Evolutionary conservation across 2,113 vertebrate genomes (phyloP).

Genomic region (Ctenodactylus gundi): DNA sequence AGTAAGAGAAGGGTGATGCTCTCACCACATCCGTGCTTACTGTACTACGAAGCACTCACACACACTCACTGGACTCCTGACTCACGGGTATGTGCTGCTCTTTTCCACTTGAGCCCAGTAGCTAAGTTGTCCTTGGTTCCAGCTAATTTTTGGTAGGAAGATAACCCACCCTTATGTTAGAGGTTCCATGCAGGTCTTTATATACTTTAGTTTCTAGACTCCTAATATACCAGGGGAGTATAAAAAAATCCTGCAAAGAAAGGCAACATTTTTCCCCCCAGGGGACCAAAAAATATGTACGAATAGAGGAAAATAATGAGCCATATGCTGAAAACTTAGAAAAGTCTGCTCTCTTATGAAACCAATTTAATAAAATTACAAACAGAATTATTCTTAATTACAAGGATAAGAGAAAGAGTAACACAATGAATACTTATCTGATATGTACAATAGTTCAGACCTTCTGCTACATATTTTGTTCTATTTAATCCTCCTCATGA

Average conservation of each 20-base stretch:
- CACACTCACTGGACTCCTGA: rapidly evolving
- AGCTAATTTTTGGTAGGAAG: not conserved
- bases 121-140: not conserved
- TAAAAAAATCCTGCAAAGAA: not conserved
- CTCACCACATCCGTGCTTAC: rapidly evolving
- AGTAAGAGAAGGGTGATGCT: not conserved
- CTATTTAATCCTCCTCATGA: not conserved
- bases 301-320: not conserved
- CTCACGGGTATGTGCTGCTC: not conserved
- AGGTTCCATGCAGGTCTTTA: not conserved
- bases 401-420: not conserved
- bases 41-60: not conserved
- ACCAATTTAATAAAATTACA: not conserved
- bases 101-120: not conserved
- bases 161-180: not conserved
- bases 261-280: not conserved
- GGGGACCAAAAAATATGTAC: not conserved
- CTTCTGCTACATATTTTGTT: no score
- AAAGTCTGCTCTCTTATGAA: not conserved
- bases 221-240: not conserved
- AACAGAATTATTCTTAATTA: not conserved
- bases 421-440: not conserved
- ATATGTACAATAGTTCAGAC: not conserved
- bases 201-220: not conserved
- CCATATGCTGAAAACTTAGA: not conserved